Evolutionary conservation across 2,797 vertebrate genomes (phyloP), one percentile per base, ranked within the genome.

Genomic region (Notoglanidium macrostoma): DNA sequence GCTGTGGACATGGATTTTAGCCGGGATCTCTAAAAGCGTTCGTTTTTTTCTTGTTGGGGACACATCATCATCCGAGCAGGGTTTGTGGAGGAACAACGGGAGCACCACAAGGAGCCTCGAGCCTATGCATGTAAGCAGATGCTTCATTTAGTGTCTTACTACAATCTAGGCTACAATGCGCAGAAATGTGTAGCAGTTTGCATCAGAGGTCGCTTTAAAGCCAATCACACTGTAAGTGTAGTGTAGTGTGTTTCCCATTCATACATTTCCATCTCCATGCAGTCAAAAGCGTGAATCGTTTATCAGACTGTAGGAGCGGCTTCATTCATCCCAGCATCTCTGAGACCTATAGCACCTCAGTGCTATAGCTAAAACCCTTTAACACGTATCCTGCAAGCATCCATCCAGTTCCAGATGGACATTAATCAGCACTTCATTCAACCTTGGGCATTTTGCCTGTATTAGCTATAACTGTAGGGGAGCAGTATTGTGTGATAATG

Each of bases 51-150:
- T 89, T 49, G 84, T 83, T 88, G 91, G 92, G 92, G 91, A 92
- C 89, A 92, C 86, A 93, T 93, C 94, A 93, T 94, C 94, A 94
- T 94, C 93, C 92, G 92, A 92, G 95, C 95, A 92, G 91, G 92
- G 90, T 90, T 89, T 87, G 89, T 89, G 21, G 84, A 78, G 90
- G 88, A 91, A 90, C 89, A 90, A 87, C 93, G 91, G 92, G 90
- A 87, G 85, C 89, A 90, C 90, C 90, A 91, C 90, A 91, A 94
- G 51, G 92, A 88, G 91, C 89, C 29, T 91, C 72, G 91, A 55
- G 92, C 94, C 88, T 83, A 96, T 95, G 94, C 93, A 94, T 94
- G 96, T 96, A 95, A 96, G 84, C 70, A 85, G 68, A 73, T 55
- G 83, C 67, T 79, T 67, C 51, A 73, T 82, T 82, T 17, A 10